Percentiles rank a stretch among this genome's conserved stretches.
Evolutionary conservation across 2,797 vertebrate species (phyloP).

Genomic region (Melanotaenia trifasciata): DNA sequence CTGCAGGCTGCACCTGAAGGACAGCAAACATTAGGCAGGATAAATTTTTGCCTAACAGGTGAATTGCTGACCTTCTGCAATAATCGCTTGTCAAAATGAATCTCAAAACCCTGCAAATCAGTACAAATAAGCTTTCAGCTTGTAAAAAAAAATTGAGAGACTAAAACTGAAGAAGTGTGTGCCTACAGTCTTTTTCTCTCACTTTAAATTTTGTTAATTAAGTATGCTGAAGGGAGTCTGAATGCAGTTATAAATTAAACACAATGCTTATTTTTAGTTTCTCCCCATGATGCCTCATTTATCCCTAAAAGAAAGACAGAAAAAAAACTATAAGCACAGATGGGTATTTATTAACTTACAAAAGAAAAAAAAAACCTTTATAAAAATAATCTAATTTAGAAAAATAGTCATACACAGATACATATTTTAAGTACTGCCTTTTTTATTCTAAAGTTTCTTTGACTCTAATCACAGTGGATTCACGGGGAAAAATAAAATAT

Average conservation of each 20-base stretch:
- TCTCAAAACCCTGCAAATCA: conserved; percentile 42
- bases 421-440: conserved; percentile 5
- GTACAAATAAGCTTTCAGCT: conserved; percentile 45
- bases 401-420: conserved; percentile 10
- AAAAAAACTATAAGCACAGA: background rate
- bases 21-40: conserved; percentile 62
- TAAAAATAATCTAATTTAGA: background rate
- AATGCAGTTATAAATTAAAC: conserved; percentile 32
- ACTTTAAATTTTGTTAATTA: conserved; percentile 30
- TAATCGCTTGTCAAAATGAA: conserved; percentile 51
- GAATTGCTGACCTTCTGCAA: conserved; percentile 65
- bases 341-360: background rate
- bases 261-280: conserved; percentile 29
- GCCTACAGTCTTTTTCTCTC: conserved; percentile 16
- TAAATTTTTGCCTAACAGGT: conserved; percentile 64
- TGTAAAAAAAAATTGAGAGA: conserved; percentile 28
- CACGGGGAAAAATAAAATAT: conserved; percentile 24
- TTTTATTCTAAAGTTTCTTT: conserved; percentile 15
- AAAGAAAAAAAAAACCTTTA: background rate
- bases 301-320: conserved; percentile 10
- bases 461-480: conserved; percentile 9
- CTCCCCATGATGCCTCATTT: conserved; percentile 6
- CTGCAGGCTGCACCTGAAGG: conserved; percentile 67
- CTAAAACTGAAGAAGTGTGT: background rate
- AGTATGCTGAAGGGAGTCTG: conserved; percentile 15